Conservation (phyloP, 2,113 vertebrate species). For the Amia ocellicauda region DNA sequence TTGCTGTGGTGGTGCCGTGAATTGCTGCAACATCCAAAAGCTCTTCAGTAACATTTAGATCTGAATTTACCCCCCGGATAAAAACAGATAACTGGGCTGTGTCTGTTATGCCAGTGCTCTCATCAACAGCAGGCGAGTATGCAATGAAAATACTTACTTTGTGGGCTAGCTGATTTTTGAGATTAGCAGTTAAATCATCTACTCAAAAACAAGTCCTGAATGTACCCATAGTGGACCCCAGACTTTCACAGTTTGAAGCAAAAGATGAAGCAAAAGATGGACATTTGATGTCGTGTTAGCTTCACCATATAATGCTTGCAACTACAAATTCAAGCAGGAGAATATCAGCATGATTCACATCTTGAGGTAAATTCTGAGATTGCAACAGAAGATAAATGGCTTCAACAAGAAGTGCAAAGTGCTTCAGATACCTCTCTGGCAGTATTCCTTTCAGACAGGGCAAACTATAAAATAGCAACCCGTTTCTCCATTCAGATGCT, state of each 20-base stretch:
- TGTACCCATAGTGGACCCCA: conserved; percentile 22
- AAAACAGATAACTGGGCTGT: too few relatives aligned
- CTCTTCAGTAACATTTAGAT: too few relatives aligned
- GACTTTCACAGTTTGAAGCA: conserved; percentile 9
- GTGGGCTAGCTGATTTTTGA: too few relatives aligned
- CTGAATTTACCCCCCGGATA: too few relatives aligned
- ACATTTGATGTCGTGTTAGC: conserved; percentile 21
- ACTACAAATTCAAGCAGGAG: conserved; percentile 14
- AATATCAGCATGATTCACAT: conserved; percentile 9
- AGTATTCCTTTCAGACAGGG: too few relatives aligned
- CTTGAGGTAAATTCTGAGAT: not conserved
- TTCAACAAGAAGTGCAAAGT: conserved; percentile 14
- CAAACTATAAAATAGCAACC: conserved; percentile 9
- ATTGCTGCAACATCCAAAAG: too few relatives aligned
- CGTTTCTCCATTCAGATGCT: too few relatives aligned
- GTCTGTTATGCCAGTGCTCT: too few relatives aligned
- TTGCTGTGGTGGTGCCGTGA: too few relatives aligned
- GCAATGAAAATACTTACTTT: too few relatives aligned
- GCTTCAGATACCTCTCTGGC: conserved; percentile 5
- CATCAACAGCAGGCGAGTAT: too few relatives aligned
- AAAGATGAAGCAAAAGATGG: conserved; percentile 10
- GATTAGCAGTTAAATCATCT: too few relatives aligned
- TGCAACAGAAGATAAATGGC: conserved; percentile 2
- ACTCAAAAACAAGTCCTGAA: conserved; percentile 21
- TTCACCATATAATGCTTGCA: conserved; percentile 14